These are phyloP conservation scores for Collichthys lucidus DNA, from an alignment of 2,113 vertebrate genomes.

Conservation along the genomic window DNA sequence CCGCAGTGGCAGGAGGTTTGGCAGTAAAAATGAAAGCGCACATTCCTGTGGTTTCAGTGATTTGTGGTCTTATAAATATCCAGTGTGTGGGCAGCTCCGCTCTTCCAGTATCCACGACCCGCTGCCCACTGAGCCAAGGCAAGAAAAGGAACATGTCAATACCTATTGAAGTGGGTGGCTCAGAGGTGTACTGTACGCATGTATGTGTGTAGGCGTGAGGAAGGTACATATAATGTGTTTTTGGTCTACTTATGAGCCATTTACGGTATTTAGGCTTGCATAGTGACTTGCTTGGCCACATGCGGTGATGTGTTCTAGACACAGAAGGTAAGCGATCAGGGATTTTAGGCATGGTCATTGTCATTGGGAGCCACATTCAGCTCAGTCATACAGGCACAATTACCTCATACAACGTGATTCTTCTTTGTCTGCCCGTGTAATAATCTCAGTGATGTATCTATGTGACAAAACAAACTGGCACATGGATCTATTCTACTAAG, in stretches of 20 bases:
- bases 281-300: neutral
- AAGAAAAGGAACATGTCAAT: constrained; percentile 71
- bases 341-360: too few species aligned
- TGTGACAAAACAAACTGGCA: neutral
- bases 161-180: constrained; percentile 60
- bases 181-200: constrained; percentile 42
- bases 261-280: neutral
- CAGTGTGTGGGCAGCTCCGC: constrained; percentile 72
- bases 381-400: neutral
- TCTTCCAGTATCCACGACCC: constrained; percentile 69
- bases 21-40: constrained; percentile 62
- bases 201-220: constrained; percentile 19
- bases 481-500: neutral
- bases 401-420: neutral
- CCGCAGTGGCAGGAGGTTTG: constrained; percentile 57
- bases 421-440: neutral
- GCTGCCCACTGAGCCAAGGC: constrained; percentile 72
- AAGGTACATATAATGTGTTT: constrained; percentile 23
- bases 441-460: neutral
- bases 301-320: neutral
- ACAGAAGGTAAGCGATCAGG: neutral
- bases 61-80: constrained; percentile 81
- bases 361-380: neutral
- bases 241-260: constrained; percentile 27
- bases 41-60: constrained; percentile 75